Evolutionary conservation across 1,140 invertebrate species (phyloP).

Genomic region (Drosophila obscura): DNA sequence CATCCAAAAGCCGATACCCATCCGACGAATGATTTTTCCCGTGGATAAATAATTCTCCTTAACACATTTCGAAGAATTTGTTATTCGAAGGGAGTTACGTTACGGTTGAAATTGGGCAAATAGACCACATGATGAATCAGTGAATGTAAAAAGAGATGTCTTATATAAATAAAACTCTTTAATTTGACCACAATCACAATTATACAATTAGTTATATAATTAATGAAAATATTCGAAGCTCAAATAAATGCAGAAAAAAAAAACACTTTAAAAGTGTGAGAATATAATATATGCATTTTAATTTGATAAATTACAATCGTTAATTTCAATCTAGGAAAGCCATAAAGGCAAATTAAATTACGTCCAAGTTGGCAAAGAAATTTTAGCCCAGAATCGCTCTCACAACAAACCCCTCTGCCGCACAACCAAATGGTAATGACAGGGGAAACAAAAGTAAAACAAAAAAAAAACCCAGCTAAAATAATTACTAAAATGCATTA

Average conservation of each 20-base stretch:
- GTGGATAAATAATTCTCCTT: too few relatives aligned
- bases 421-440: conserved; percentile 47
- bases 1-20: conserved; percentile 32
- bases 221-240: too few relatives aligned
- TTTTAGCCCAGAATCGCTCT: conserved; percentile 27
- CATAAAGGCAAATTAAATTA: conserved; percentile 68
- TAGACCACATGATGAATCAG: too few relatives aligned
- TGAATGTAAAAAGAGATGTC: too few relatives aligned
- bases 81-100: background rate
- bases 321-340: conserved; percentile 53
- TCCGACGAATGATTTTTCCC: background rate
- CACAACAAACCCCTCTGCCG: background rate
- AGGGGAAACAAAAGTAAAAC: conserved; percentile 37
- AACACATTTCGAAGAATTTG: background rate
- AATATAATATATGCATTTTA: conserved; percentile 49
- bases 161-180: too few relatives aligned
- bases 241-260: conserved; percentile 6
- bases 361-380: conserved; percentile 43
- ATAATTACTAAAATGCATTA: conserved; percentile 81
- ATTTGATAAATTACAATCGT: conserved; percentile 72
- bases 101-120: too few relatives aligned
- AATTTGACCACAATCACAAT: too few relatives aligned
- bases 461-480: conserved; percentile 61
- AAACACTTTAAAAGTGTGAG: conserved; percentile 6
- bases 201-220: too few relatives aligned